These are phyloP conservation scores for Oceanodroma tethys DNA, from an alignment of 2,113 vertebrate genomes.

Conservation along the genomic window DNA sequence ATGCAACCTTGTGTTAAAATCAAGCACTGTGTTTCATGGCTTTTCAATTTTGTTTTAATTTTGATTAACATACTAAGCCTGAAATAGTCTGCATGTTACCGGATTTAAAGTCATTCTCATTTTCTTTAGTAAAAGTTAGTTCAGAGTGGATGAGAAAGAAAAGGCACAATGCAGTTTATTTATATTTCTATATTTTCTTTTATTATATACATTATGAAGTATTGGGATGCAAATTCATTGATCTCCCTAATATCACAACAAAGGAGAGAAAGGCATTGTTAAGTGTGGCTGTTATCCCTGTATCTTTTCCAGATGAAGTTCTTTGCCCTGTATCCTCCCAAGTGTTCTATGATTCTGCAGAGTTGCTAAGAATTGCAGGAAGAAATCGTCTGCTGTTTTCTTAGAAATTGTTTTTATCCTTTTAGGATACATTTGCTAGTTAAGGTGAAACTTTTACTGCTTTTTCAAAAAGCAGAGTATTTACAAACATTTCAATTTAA, in stretches of 20 bases:
- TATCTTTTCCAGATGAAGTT: background rate
- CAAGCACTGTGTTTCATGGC: background rate
- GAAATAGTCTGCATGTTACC: background rate
- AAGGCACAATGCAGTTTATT: background rate
- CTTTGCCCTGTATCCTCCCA: background rate
- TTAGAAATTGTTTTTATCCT: background rate
- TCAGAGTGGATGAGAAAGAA: background rate
- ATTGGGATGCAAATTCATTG: background rate
- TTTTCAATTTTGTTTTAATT: background rate
- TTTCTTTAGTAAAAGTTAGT: background rate
- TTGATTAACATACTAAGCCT: background rate
- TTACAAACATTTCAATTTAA: background rate
- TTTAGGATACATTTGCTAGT: background rate
- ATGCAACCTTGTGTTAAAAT: background rate
- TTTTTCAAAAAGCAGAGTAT: background rate
- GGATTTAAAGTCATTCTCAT: background rate
- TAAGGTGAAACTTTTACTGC: background rate
- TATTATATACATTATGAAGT: background rate
- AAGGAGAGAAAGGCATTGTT: background rate
- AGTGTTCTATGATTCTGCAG: background rate
- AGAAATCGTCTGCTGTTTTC: background rate
- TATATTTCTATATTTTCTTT: background rate
- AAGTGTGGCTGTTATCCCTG: background rate
- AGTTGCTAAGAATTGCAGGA: background rate
- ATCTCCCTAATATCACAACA: background rate